Evolutionary conservation across 1,140 invertebrate species (phyloP).

Genomic region (Eubasilissa regina): DNA sequence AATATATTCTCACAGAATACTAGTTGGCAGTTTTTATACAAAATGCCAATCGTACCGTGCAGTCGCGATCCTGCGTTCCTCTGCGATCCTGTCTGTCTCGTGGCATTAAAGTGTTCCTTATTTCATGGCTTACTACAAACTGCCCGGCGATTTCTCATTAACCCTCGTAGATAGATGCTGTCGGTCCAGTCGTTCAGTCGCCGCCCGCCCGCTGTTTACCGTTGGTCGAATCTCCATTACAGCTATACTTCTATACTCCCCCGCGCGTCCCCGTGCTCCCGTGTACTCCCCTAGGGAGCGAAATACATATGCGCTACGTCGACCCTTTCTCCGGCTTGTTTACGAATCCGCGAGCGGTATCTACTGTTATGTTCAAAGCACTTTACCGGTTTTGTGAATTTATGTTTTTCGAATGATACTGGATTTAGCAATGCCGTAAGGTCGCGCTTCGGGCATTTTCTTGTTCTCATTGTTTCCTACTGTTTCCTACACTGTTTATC

Average conservation of each 20-base stretch:
- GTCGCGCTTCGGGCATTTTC: no score
- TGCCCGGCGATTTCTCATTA: background rate
- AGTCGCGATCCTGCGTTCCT: background rate
- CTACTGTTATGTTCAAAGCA: background rate
- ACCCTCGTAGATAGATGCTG: background rate
- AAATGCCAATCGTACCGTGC: background rate
- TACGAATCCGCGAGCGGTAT: background rate
- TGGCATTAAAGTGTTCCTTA: background rate
- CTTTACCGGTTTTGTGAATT: background rate
- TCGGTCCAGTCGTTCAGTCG: constrained; percentile 5
- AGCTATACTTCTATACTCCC: background rate
- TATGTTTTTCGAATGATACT: no score
- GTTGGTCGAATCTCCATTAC: background rate
- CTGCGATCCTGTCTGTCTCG: background rate
- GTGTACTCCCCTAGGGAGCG: background rate
- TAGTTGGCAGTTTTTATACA: no score
- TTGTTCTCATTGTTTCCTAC: no score
- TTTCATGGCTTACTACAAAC: background rate
- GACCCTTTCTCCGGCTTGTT: background rate
- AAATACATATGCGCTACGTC: background rate
- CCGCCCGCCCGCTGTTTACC: constrained; percentile 7
- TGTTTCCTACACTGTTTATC: no score
- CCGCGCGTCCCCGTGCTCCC: background rate
- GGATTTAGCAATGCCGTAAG: no score
- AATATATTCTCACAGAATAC: no score